Base-by-base conservation (phyloP, 2,797 vertebrate genomes). In the Gobio occitaniae region DNA sequence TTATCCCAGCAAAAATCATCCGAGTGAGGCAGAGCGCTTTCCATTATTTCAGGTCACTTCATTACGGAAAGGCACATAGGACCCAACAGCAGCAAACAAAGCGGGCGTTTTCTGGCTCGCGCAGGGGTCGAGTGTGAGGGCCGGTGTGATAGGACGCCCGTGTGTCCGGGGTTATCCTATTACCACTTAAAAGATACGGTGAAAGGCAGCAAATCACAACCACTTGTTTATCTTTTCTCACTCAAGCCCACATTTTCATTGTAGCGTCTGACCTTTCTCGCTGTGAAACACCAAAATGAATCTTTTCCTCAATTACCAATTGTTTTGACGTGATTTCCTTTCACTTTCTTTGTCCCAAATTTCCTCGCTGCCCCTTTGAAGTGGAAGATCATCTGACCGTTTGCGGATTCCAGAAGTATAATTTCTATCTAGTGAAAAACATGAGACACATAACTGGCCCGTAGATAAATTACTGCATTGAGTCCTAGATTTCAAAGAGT, bases 1-100 rank as follows among this genome's bases (percentile, higher is more conserved):
- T 99, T 99, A 99, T 98, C 97, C 97, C 95, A 94, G 96, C 93
- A 93, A 95, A 95, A 99, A 99, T 99, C 98, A 97, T 99, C 97
- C 95, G 95, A 96, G 93, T 93, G 96, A 95, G 95, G 96, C 96
- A 95, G 94, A 96, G 96, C 96, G 97, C 97, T 98, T 99, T 98
- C 97, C 97, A 98, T 99, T 98, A 99, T 99, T 99, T 96, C 97
- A 97, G 98, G 98, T 98, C 98, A 99, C 97, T 99, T 98, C 98
- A 99, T 99, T 99, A 98, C 95, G 96, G 97, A 96, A 95, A 92
- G 94, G 97, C 96, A 95, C 94, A 94, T 95, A 95, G 95, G 95
- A 96, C 90, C 96, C 97, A 97, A 98, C 98, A 98, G 97, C 96
- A 95, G 95, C 94, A 96, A 97, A 98, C 97, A 96, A 97, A 95